Base-by-base conservation (phyloP, 2,113 vertebrate genomes). In the Laticauda laticaudata region DNA sequence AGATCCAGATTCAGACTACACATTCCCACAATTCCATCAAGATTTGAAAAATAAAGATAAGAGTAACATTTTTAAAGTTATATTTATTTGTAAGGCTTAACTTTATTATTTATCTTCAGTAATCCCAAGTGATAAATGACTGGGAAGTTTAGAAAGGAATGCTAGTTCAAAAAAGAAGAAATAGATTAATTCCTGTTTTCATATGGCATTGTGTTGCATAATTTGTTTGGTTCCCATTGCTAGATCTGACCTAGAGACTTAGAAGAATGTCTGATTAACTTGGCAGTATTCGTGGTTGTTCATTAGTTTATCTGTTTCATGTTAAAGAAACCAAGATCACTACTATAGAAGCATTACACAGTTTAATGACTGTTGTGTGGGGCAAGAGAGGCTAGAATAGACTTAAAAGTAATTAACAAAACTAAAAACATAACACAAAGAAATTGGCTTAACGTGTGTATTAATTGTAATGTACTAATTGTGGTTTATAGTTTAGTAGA, bases 311-410 rank as follows among this genome's bases (percentile, higher is more conserved):
- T 51, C 45, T 26, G 21, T 75, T 21, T 87, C 1, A 39, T 43
- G 45, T 48, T 59, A 34, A 92, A 39, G 5, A 92, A 87, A 10
- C 14, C 43, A 48, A 51, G 85, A 51, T n/a, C 20, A 23, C 39
- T 86, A 53, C 0, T 48, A 0, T 45, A 90, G 89, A 0, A 0
- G 12, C 6, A 92, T 4, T 90, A 14, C 0, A 90, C 45, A 48
- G 20, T 45, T 89, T 6, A 86, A 7, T 7, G 0, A 43, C 26
- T 39, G 1, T 0, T 48, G 5, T 0, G 59, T 43, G 26, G 56
- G 8, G 34, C 85, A 15, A n/a, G 29, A 20, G 43, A 81, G 9
- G 15, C 75, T 23, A 81, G 0, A 24, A 55, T 88, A 43, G 15
- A 75, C 20, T 92, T 75, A 89, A 75, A 69, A 54, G 61, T 8